phyloP scores from a whole-genome alignment of 2,113 vertebrate species.

The Alligator sinensis region DNA sequence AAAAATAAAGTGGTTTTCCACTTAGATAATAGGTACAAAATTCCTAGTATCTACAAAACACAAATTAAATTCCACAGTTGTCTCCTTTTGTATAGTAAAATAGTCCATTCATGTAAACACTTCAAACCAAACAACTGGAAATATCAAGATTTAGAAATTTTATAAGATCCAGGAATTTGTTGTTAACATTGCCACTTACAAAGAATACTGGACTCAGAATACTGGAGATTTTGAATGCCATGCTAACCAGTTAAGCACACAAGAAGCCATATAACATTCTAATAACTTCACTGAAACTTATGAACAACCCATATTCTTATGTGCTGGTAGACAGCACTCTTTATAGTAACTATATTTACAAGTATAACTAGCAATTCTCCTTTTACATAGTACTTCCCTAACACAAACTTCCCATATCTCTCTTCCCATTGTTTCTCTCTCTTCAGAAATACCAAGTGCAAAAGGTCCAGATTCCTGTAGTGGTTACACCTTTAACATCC shows the following conservation, averaged over 20 bases:
- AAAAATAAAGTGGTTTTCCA: constrained; percentile 66
- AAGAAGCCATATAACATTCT: neutral
- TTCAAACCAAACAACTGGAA: constrained; percentile 45
- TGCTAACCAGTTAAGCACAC: neutral
- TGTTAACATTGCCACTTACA: neutral
- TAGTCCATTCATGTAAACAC: neutral
- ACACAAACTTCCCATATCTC: neutral
- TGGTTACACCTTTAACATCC: neutral
- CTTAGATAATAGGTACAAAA: constrained; percentile 46
- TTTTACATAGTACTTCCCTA: constrained; percentile 3
- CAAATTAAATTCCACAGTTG: constrained; percentile 17
- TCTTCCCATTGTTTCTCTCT: neutral
- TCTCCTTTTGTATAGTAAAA: neutral
- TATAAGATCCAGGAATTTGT: neutral
- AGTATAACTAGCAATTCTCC: constrained; percentile 53
- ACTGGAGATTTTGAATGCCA: neutral
- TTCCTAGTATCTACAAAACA: constrained; percentile 30
- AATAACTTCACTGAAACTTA: constrained; percentile 9
- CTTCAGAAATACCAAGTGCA: neutral
- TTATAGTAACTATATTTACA: neutral
- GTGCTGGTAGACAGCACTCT: constrained; percentile 43
- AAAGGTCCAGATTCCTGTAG: constrained; percentile 1
- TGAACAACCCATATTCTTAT: constrained; percentile 22
- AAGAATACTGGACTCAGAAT: neutral
- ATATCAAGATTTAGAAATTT: constrained; percentile 9